Base-by-base conservation (phyloP, 2,797 vertebrate species). In the Euphonia xanthogaster region DNA sequence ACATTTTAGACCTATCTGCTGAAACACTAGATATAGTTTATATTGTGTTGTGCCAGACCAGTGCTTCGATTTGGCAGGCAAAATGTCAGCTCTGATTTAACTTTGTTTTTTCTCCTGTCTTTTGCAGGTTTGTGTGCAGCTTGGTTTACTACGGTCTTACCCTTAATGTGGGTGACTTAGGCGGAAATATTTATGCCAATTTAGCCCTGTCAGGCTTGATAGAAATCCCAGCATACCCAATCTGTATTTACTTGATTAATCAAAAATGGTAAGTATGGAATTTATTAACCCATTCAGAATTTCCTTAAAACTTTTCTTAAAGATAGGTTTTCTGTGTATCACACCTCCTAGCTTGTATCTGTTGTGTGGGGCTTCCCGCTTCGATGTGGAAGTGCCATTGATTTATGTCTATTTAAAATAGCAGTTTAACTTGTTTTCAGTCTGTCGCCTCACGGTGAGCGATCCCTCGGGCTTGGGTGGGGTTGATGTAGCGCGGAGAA, bases 111-210 rank as follows among this genome's bases (percentile, higher is more conserved):
- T 4, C 3, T 15, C 35, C 45, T 58, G 24, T 93, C 87, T 77
- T 61, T 53, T 77, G 24, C 88, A 98, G 98, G 98, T 98, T 98
- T 68, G 98, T 98, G 68, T 98, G 98, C 97, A 98, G 98, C 74
- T 96, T 98, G 94, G 98, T 98, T 75, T 98, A 98, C 86, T 98
- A 98, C 1, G 98, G 98, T 66, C 98, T 98, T 10, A 98, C 98
- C 8, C 97, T 98, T 77, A 98, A 98, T 31, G 97, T 97, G 13
- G 98, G 98, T 25, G 98, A 98, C 54, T 96, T 98, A 14, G 98
- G 98, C 1, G 98, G 98, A 86, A 98, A 79, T 68, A 96, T 98
- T 94, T 98, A 98, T 94, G 96, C 97, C 85, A 98, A 98, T 79
- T 93, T 98, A 96, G 98, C 98, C 30, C 95, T 98, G 30, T 98